Evolutionary conservation across 2,113 vertebrate species (phyloP), one percentile per base, ranked within the genome.

Genomic region (Leucopsar rothschildi): DNA sequence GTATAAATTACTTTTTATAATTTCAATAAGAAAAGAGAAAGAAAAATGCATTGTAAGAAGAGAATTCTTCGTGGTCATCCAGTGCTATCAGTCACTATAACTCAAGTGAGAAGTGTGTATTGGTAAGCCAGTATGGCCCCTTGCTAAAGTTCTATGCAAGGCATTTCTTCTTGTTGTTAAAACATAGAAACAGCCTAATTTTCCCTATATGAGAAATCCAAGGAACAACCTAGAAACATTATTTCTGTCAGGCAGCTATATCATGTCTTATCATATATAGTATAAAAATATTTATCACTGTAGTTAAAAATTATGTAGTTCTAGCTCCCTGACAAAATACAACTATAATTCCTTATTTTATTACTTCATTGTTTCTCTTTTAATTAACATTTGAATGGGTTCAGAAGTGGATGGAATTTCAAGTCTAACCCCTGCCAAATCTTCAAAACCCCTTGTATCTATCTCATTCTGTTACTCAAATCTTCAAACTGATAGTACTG

Each of bases 381-480:
- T 90, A 86, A 85, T 35, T 87, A 81, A 60, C 17, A 55, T 68
- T 80, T 90, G 37, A 94, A 79, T 83, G 92, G 44, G 33, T 25
- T 90, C 33, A 92, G 64, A 77, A 87, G 73, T 83, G 31, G 42
- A 42, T 93, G 39, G 82, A 94, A 95, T 82, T 87, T 23, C 85
- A 95, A 94, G n/a, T 60, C 37, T 77, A 93, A 85, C 89, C 50
- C 90, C 65, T 93, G 83, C 78, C 31, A 72, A 72, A 86, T 33
- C 49, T 47, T 60, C 77, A 93, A 97, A 87, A 92, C 19, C 61
- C 45, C 28, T 84, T 78, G 35, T 72, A 53, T 25, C 94, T 91
- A 78, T 65, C 59, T 76, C 39, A 71, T 84, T 91, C 80, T 90
- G 57, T 28, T 95, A 86, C 84, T 94, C 88, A 92, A 86, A 97